phyloP scores from a whole-genome alignment of 2,113 vertebrate genomes.

The Nicator chloris region DNA sequence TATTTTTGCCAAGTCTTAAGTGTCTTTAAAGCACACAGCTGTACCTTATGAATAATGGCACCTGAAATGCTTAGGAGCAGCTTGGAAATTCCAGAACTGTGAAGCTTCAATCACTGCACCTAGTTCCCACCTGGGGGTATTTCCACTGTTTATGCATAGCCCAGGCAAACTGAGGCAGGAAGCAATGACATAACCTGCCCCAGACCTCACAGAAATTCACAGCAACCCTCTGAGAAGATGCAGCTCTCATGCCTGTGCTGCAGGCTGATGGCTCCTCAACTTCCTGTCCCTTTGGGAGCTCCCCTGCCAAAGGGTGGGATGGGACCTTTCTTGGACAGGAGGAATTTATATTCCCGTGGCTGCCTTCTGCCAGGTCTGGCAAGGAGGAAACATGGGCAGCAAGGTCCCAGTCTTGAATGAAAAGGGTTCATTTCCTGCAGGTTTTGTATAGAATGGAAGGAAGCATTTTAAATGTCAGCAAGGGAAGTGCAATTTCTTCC shows the following conservation, averaged over 20 bases:
- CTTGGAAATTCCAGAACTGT: neutral
- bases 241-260: fast-evolving
- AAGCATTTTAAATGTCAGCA: neutral
- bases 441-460: neutral
- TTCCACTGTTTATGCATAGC: neutral
- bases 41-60: neutral
- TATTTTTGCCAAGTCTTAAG: neutral
- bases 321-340: neutral
- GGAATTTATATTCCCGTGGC: neutral
- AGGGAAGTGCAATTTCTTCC: neutral
- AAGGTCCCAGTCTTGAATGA: neutral
- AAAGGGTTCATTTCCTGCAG: neutral
- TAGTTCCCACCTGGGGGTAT: neutral
- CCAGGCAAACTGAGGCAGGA: neutral
- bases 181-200: neutral
- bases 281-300: neutral
- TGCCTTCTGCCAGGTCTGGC: neutral
- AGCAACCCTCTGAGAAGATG: neutral
- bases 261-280: neutral
- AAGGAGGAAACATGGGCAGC: neutral
- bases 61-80: neutral
- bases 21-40: constrained; percentile 8
- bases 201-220: neutral
- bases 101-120: neutral
- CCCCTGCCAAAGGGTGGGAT: neutral